These are phyloP conservation scores for Sarcophilus harrisii DNA, from an alignment of 2,797 vertebrate species.

Conservation along the genomic window DNA sequence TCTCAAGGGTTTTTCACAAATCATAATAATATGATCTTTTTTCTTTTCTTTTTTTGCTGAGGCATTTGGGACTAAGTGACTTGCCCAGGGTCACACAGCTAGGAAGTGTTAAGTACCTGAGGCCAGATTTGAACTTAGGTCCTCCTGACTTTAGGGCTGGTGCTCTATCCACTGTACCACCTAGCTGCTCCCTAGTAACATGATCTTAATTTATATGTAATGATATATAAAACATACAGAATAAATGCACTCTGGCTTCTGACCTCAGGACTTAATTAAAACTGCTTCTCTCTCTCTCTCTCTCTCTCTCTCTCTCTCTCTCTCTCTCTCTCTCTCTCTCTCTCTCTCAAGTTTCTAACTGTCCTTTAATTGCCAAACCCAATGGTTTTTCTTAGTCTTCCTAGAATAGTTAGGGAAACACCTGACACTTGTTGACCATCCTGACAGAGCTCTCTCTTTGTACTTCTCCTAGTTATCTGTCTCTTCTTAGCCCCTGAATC, in stretches of 20 bases:
- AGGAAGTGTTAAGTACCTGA: too few species aligned
- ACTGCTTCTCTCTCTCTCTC: background rate
- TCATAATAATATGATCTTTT: background rate
- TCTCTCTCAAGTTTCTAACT: background rate
- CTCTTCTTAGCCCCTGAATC: background rate
- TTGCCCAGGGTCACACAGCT: too few species aligned
- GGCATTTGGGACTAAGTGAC: too few species aligned
- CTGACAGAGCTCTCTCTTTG: background rate
- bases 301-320: too few species aligned
- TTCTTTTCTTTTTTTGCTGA: too few species aligned
- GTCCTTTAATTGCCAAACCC: background rate
- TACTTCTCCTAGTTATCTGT: background rate
- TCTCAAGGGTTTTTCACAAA: background rate
- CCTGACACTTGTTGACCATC: background rate
- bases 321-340: background rate
- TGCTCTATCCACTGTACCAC: too few species aligned
- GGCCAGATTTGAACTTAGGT: too few species aligned
- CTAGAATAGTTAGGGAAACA: background rate
- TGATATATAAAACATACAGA: background rate
- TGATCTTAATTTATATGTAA: background rate
- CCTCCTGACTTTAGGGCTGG: too few species aligned
- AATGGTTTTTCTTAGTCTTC: background rate
- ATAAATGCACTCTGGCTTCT: background rate
- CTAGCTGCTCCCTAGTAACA: too few species aligned
- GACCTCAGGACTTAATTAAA: background rate